Base-by-base conservation (phyloP, 2,888 invertebrate genomes). In the Drosophila mulleri region DNA sequence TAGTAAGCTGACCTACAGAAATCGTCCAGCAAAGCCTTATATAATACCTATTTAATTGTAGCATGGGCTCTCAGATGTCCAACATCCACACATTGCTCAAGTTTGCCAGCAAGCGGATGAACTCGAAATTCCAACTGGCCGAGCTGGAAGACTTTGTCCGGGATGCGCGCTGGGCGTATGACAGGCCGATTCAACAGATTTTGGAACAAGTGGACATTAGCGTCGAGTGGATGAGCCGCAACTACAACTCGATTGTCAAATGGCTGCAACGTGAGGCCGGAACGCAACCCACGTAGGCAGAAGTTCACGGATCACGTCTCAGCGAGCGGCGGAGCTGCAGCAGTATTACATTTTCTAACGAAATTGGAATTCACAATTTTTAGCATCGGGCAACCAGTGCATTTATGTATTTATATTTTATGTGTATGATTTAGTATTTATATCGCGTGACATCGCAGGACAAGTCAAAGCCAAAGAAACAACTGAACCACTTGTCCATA, bases 151-250 rank as follows among this genome's bases (percentile, higher is more conserved):
- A 95, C 50, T 97, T 97, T 89, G 94, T 95, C 2, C 93, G 93
- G 1, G 94, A 94, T 61, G 95, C 95, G 63, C 94, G 94, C 67
- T 94, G 95, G 48, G 96, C 96, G 66, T 94, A 96, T 16, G 96
- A 96, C 0, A 93, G 97, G 73, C 95, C 96, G 0, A 95, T 97
- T 0, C 95, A 95, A 69, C 98, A 98, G 92, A 95, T 96, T 0
- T 92, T 98, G 11, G 98, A 98, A 90, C 95, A 96, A 59, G 96
- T 96, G 0, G 95, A 96, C 78, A 95, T 96, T 5, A 98, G 98
- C 91, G 96, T 98, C 0, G 94, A 95, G 77, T 98, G 98, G 98
- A 96, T 96, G 94, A 94, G 95, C 59, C 94, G 94, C 53, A 96
- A 97, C 93, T 96, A 96, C 89, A 93, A 94, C 60, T 94, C 94